Base-by-base conservation (phyloP, 2,113 vertebrate genomes). In the Heterotis niloticus region DNA sequence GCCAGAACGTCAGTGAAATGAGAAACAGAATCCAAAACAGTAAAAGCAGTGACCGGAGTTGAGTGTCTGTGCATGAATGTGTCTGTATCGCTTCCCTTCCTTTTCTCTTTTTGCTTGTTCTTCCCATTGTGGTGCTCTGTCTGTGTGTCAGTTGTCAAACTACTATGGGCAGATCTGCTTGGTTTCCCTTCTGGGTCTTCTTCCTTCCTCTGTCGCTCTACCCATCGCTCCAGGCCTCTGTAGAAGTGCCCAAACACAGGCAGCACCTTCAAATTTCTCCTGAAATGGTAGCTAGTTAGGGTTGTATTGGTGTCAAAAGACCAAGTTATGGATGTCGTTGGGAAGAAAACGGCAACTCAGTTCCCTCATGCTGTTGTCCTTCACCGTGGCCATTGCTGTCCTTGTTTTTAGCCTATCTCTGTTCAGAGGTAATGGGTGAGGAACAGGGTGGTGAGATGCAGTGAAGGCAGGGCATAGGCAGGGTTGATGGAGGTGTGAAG, bases 1-100 rank as follows among this genome's bases (percentile, higher is more conserved):
- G 14, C 10, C 79, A 81, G 81, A 81, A 81, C 79, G 79, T 79
- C 24, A 24, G 76, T 81, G 74, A 80, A 76, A 81, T 52, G 73
- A 86, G 82, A 70, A 80, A 75, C 83, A 75, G 74, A 64, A 75
- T 60, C 74, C 74, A 24, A 75, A 75, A 60, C 59, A 64, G 74
- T n/a, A 28, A 64, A 44, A 44, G 34, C 34, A 60, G 29, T 59
- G 28, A 28, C 57, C 74, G 76, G 64, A 29, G 67, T 83, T 34
- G 1, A 44, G 75, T 10, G 29, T 76, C 3, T 54, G 68, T 65
- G 26, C 4, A 20, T 10, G 54, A 34, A 44, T 20, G 52, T 20
- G 26, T 66, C 44, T 34, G 79, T 79, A 65, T 66, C 34, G 64
- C 67, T 59, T 29, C 4, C 77, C 73, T 78, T 62, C 75, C 59